Evolutionary conservation across 2,113 vertebrate genomes (phyloP), one percentile per base, ranked within the genome.

Genomic region (Chamaetylas fuelleborni): DNA sequence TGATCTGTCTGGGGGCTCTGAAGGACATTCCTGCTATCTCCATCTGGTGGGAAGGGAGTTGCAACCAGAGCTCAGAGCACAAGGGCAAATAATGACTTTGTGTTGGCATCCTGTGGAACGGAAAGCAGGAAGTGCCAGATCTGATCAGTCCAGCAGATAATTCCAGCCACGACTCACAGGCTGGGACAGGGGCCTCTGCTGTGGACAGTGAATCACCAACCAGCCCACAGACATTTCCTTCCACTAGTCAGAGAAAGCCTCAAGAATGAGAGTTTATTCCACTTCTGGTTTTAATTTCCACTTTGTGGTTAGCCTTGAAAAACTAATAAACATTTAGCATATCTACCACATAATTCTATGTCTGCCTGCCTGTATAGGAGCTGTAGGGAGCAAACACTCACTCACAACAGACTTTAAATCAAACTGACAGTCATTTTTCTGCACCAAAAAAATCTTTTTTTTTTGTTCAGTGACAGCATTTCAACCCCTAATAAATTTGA

Each of bases 241-340:
- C 76, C 51, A 58, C 66, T 92, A 78, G 67, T 47, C 66, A 82
- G 76, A 56, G 33, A 78, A 92, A 92, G 62, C 72, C 74, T 74
- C 43, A 90, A 86, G 38, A 90, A 56, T 0, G 47, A 60, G 51
- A 54, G 76, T n/a, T 94, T 86, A 62, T 66, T 77, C 45, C 29
- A 64, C 60, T 93, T 86, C 88, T 93, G 88, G 4, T 83, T 92
- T 93, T 88, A 48, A 94, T 91, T 94, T 95, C 85, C 76, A 81
- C 42, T 92, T 94, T 60, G 91, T 48, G 76, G 88, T 74, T 93
- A 86, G 80, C 76, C 88, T 78, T 92, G 80, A 91, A 93, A 95
- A 94, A 70, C 65, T 90, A 90, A 95, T 77, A 91, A 92, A 96
- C 69, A 86, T 81, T 70, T 86, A 77, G 47, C 1, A 2, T 64